Evolutionary conservation across 1,140 invertebrate genomes (phyloP).

Genomic region (Pteromalus puparum): DNA sequence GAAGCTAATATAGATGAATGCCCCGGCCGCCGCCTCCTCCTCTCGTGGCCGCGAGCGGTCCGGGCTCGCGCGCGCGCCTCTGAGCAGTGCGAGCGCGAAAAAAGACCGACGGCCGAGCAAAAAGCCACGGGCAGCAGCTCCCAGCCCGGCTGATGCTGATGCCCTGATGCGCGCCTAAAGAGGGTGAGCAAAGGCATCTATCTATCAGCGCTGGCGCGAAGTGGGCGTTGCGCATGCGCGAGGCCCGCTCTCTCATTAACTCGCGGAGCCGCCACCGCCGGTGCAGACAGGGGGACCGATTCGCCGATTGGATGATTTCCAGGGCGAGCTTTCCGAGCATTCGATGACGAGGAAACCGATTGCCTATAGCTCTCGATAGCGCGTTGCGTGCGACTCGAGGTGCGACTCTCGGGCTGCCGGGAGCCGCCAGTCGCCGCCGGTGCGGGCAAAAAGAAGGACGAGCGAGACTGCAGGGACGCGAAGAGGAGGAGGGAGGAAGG

Average conservation of each 20-base stretch:
- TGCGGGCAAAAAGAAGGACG: too few relatives aligned
- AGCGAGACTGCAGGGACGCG: not conserved
- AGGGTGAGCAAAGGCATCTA: slow-evolving; percentile 65
- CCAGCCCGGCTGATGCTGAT: not conserved
- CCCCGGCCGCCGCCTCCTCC: slow-evolving; percentile 69
- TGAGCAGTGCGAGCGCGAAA: slow-evolving; percentile 5
- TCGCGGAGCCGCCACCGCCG: slow-evolving; percentile 69
- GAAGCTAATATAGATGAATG: slow-evolving; percentile 77
- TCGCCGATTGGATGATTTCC: too few relatives aligned
- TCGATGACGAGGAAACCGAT: too few relatives aligned
- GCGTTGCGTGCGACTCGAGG: too few relatives aligned
- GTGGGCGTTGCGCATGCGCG: slow-evolving; percentile 75
- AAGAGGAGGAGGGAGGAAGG: not conserved
- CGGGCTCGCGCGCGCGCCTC: not conserved
- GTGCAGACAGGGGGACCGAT: too few relatives aligned
- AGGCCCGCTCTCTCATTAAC: slow-evolving; percentile 75
- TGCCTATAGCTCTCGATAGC: too few relatives aligned
- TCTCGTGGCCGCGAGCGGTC: not conserved
- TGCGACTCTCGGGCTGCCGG: too few relatives aligned
- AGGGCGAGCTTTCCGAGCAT: too few relatives aligned
- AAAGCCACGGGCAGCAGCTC: slow-evolving; percentile 1
- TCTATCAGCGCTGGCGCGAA: slow-evolving; percentile 76
- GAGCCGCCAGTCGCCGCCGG: too few relatives aligned
- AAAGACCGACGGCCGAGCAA: slow-evolving; percentile 36
- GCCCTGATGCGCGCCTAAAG: not conserved